Evolutionary conservation across 2,797 vertebrate species (phyloP).

Genomic region (Anguilla megastoma): DNA sequence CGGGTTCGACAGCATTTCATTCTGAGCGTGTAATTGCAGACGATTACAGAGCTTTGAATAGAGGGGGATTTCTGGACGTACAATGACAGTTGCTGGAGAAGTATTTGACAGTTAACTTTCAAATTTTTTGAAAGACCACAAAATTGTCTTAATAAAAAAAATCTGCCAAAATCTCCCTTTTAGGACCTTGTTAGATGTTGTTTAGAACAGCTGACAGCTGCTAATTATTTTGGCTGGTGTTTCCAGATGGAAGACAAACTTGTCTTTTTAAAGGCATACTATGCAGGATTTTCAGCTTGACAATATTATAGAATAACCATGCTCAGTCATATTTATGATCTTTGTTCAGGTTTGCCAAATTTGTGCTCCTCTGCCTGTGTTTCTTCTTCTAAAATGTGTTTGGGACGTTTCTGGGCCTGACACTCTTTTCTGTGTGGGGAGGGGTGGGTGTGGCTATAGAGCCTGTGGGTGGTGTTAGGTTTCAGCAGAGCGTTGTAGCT

Average conservation of each 20-base stretch:
- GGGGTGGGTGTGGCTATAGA: background rate
- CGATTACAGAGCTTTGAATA: background rate
- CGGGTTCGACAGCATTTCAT: background rate
- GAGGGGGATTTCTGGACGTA: background rate
- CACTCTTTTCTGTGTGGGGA: too few relatives aligned
- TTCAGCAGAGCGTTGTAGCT: background rate
- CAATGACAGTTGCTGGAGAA: background rate
- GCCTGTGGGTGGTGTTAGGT: background rate
- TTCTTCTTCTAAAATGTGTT: too few relatives aligned
- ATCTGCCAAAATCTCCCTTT: conserved; percentile 3
- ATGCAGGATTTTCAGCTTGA: too few relatives aligned
- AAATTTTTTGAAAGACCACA: background rate
- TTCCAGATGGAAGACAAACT: background rate
- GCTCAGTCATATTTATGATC: too few relatives aligned
- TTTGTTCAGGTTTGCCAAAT: too few relatives aligned
- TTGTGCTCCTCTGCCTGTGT: too few relatives aligned
- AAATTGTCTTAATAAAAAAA: conserved; percentile 1
- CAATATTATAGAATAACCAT: too few relatives aligned
- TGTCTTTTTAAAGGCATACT: background rate
- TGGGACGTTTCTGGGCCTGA: too few relatives aligned
- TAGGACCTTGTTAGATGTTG: background rate
- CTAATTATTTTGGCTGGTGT: background rate
- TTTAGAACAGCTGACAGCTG: background rate
- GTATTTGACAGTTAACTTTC: background rate
- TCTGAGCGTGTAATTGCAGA: background rate